Evolutionary conservation across 2,797 vertebrate species (phyloP), one percentile per base, ranked within the genome.

Genomic region (Myripristis murdjan): DNA sequence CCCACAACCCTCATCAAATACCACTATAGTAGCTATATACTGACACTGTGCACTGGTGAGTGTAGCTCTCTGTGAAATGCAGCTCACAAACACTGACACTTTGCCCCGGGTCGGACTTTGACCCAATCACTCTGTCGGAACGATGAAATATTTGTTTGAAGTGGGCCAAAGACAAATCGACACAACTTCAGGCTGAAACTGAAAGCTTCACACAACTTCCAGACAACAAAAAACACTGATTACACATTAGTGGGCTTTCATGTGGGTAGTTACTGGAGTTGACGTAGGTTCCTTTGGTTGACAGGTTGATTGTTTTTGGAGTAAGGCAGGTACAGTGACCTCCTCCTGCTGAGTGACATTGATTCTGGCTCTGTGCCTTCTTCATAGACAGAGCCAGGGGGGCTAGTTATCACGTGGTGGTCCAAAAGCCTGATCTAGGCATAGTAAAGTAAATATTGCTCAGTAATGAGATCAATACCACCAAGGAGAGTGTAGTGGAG

Each of bases 21-120:
- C 33, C 7, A 8, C 10, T 68, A 20, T 15, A 43, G 22, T 43
- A 24, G 12, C 5, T 11, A 8, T 67, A 58, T 16, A 26, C 15
- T 31, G 4, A 52, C 20, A 5, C n/a, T 35, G 39, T 39, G 9
- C 39, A 6, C 39, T 44, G n/a, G 22, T 12, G 41, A 52, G 54
- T 12, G 18, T 0, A 41, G n/a, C 23, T 31, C 28, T 28, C 26
- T 33, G 37, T 47, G 8, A 1, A 14, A 22, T 16, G 39, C 62
- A 35, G 54, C 22, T 46, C 35, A 54, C 73, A 37, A 53, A 53
- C 7, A 51, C 48, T 46, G 66, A 65, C 20, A 37, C 33, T 54
- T 56, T 44, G 11, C 14, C 28, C 10, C 61, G 2, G 6, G 15
- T 37, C 68, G 78, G 71, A 91, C 89, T 87, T 85, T 87, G 73